Evolutionary conservation across 2,888 invertebrate species (phyloP), one percentile per base, ranked within the genome.

Genomic region (Trichacis sp.): DNA sequence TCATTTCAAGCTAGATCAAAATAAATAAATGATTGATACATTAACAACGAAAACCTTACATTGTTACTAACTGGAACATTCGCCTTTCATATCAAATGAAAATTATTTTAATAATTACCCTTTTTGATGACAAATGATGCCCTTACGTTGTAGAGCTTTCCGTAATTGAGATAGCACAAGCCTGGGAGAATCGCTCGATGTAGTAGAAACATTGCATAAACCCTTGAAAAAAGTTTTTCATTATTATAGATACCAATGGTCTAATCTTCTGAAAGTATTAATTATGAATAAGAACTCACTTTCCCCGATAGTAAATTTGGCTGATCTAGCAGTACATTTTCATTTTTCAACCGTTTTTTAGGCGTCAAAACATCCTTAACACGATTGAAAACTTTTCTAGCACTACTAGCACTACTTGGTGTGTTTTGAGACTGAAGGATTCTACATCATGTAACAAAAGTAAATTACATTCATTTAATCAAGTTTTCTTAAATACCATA

Each of bases 291-390:
- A 11, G 20, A 52, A 51, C 67, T 70, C 76, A 88, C 88, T 83
- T 88, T 88, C 67, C 82, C 86, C 17, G 86, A 84, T 11, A 88
- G 82, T 36, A 85, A 71, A 45, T 79, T 81, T 2, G 88, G 88
- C 63, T 84, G 82, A 30, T 73, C 77, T 3, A 76, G 74, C 57
- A 76, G 72, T n/a, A 66, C 52, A 62, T 78, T 76, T 36, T 80
- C 78, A 68, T 80, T 85, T 59, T 83, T 84, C 2, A 68, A 56
- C 17, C 81, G 79, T 55, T 84, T 82, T 70, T 88, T 87, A 0
- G 93, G 93, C 1, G 93, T 93, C 36, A 93, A 84, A 76, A 92
- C 89, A 70, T 88, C 88, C 69, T 89, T 87, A 69, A 93, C 88
- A 61, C 86, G 87, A 74, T 91, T 89, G 61, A 92, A 86, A 52